Percentiles rank a stretch among this genome's conserved stretches.
phyloP scores from a whole-genome alignment of 1,140 invertebrate species.

The Drosophila tani region DNA sequence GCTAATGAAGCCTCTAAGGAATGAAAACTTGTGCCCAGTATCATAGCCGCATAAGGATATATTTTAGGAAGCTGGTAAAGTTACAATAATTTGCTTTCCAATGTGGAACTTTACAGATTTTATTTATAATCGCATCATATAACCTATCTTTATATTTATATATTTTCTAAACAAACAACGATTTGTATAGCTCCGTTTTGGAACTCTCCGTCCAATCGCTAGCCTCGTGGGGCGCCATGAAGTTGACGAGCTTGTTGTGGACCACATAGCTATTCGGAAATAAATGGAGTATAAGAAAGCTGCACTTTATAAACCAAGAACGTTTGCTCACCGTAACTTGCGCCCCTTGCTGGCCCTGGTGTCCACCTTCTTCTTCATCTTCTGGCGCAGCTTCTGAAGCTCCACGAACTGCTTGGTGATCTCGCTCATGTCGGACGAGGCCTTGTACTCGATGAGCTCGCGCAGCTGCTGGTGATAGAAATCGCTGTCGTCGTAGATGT shows the following conservation, averaged over 20 bases:
- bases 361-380: slow-evolving; percentile 96
- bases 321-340: slow-evolving; percentile 88
- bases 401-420: slow-evolving; percentile 94
- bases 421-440: slow-evolving; percentile 92
- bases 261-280: slow-evolving; percentile 89
- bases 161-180: slow-evolving; percentile 90
- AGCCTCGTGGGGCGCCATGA: slow-evolving; percentile 93
- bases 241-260: slow-evolving; percentile 96
- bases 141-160: slow-evolving; percentile 7
- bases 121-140: slow-evolving; percentile 4
- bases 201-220: slow-evolving; percentile 91
- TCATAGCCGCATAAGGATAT: too few species aligned
- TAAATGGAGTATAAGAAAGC: not conserved
- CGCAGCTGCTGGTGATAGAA: slow-evolving; percentile 97
- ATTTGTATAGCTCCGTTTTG: slow-evolving; percentile 92
- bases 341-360: slow-evolving; percentile 96
- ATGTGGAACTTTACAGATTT: not conserved
- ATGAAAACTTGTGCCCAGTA: too few species aligned
- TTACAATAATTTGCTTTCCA: not conserved
- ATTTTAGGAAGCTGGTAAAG: too few species aligned
- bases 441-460: slow-evolving; percentile 96
- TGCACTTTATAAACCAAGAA: not conserved
- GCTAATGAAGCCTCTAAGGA: too few species aligned
- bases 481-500: slow-evolving; percentile 98
- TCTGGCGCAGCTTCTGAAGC: slow-evolving; percentile 94